These are phyloP conservation scores for Turdus rufiventris DNA, from an alignment of 2,113 vertebrate species.

Conservation along the genomic window DNA sequence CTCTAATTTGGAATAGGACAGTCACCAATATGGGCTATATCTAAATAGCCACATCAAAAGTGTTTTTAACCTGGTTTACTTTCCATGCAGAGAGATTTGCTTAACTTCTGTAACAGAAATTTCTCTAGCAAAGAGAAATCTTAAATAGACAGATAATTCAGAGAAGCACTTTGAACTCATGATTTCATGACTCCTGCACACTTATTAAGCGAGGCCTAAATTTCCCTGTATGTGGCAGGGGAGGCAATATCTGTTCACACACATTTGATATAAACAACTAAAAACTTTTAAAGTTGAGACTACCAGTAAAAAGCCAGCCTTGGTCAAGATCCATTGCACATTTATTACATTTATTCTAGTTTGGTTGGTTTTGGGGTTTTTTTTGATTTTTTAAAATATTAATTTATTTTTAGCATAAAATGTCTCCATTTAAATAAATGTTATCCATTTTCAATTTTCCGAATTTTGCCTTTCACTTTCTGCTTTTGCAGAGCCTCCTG, in stretches of 20 bases:
- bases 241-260: not conserved
- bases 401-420: not conserved
- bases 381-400: not conserved
- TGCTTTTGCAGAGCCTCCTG: no score
- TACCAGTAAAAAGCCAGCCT: not conserved
- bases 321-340: not conserved
- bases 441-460: not conserved
- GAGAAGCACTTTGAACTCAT: not conserved
- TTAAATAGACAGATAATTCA: not conserved
- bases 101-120: not conserved
- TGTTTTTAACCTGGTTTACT: not conserved
- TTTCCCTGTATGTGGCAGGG: not conserved
- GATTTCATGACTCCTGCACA: not conserved
- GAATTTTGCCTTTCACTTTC: not conserved
- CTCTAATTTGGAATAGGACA: not conserved
- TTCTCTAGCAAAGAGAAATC: not conserved
- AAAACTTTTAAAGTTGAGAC: not conserved
- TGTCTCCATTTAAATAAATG: not conserved
- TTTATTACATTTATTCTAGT: not conserved
- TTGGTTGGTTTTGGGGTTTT: not conserved
- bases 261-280: not conserved
- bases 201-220: not conserved
- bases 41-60: not conserved
- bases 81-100: not conserved
- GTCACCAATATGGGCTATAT: not conserved